Evolutionary conservation across 2,888 invertebrate species (phyloP).

Genomic region (Thera obeliscata): DNA sequence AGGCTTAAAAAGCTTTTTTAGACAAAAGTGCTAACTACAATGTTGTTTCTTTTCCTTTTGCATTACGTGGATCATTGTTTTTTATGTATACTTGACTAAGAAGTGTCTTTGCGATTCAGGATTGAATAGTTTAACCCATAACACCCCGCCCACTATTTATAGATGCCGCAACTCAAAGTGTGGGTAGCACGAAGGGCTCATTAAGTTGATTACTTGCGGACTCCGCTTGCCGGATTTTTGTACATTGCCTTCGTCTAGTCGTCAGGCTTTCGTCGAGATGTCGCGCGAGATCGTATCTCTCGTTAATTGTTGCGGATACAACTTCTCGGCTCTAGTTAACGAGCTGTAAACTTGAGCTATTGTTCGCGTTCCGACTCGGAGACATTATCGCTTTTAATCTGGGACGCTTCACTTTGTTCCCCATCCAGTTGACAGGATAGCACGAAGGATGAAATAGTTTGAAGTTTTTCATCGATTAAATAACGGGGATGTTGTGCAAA

Average conservation of each 20-base stretch:
- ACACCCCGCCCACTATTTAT: conserved; percentile 14
- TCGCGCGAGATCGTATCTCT: conserved; percentile 64
- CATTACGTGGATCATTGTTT: not conserved
- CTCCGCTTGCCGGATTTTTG: conserved; percentile 45
- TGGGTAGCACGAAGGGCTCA: conserved; percentile 45
- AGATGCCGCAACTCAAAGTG: conserved; percentile 31
- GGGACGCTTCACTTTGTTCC: conserved; percentile 26
- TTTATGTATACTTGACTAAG: not conserved
- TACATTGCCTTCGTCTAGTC: conserved; percentile 57
- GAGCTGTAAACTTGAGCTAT: conserved; percentile 72
- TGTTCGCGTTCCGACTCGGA: conserved; percentile 49
- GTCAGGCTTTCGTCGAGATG: conserved; percentile 38
- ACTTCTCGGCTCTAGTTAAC: conserved; percentile 63
- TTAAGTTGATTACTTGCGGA: conserved; percentile 49
- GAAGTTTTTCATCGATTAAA: conserved; percentile 5
- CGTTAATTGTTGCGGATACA: conserved; percentile 69
- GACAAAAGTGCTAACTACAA: not conserved
- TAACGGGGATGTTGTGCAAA: not conserved
- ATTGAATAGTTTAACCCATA: conserved; percentile 2
- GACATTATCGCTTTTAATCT: conserved; percentile 38
- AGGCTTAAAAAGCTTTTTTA: not conserved
- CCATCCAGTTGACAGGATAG: conserved; percentile 14
- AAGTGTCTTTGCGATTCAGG: not conserved
- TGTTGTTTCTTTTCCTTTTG: not conserved
- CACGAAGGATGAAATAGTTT: conserved; percentile 13